Evolutionary conservation across 2,113 vertebrate genomes (phyloP), one percentile per base, ranked within the genome.

Genomic region (Psittacara wagleri): DNA sequence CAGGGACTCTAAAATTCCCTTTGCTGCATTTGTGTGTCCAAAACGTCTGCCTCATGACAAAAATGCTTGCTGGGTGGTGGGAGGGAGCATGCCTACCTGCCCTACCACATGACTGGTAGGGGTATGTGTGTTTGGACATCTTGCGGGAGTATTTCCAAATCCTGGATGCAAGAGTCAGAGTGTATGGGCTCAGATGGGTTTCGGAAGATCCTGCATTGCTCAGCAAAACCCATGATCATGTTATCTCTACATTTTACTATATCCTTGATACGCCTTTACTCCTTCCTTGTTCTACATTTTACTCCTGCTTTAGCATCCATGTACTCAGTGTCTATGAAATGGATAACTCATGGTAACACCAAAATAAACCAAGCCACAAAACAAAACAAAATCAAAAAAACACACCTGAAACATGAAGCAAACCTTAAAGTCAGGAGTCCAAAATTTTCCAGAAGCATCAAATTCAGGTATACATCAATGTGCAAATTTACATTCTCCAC

Each of bases 21-120:
- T 64, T 63, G 46, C 51, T 75, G 20, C 31, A 54, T 61, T 11
- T 2, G 0, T 31, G 25, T 12, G 13, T 17, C 15, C 59, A 74
- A 62, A 57, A 57, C 8, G 0, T 49, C 33, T 41, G 11, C 46
- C 2, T 2, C 3, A 4, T 37, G 5, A 39, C 25, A 83, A 37
- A 33, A 92, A n/a, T 19, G 11, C 4, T 51, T 64, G 7, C 49
- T 67, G 66, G 25, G 5, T 68, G 12, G 31, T 72, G 19, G 13
- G 5, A 23, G 13, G 51, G 27, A 33, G 29, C 35, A 14, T 28
- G 13, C 8, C 55, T 59, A 37, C 17, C 31, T 74, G 12, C 14
- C 23, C 22, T 1, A 3, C 19, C 7, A 48, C 0, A 4, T 33
- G 8, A 75, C 5, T 61, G 49, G 6, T 2, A 77, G 23, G 18